These are phyloP conservation scores for Guaruba guarouba DNA, from an alignment of 2,113 vertebrate species.

Conservation along the genomic window DNA sequence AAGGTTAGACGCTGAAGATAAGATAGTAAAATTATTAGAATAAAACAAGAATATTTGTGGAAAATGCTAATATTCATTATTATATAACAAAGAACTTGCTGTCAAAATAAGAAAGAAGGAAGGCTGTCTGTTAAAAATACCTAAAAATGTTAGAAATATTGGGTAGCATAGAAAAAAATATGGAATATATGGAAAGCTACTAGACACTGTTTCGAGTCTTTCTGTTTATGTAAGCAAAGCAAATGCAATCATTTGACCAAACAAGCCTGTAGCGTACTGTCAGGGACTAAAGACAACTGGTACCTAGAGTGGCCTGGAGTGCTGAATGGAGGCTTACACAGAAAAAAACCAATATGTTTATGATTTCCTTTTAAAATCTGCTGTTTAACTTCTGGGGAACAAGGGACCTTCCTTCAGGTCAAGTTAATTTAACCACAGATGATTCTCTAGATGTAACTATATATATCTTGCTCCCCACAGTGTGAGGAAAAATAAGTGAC, in stretches of 20 bases:
- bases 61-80: neutral
- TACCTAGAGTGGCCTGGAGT: neutral
- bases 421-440: neutral
- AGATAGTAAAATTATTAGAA: neutral
- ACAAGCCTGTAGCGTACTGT: rapidly evolving
- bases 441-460: neutral
- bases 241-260: neutral
- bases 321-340: neutral
- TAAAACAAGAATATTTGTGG: neutral
- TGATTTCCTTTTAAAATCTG: neutral
- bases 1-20: neutral
- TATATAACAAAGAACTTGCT: neutral
- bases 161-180: neutral
- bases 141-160: neutral
- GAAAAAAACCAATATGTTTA: neutral
- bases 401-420: neutral
- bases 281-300: neutral
- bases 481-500: neutral
- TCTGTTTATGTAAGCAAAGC: neutral
- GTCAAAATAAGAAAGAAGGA: neutral
- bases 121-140: neutral
- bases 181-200: neutral
- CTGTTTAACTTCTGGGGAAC: neutral
- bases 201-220: neutral
- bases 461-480: neutral